phyloP scores from a whole-genome alignment of 2,888 invertebrate species.

The Synergus laeviventris region DNA sequence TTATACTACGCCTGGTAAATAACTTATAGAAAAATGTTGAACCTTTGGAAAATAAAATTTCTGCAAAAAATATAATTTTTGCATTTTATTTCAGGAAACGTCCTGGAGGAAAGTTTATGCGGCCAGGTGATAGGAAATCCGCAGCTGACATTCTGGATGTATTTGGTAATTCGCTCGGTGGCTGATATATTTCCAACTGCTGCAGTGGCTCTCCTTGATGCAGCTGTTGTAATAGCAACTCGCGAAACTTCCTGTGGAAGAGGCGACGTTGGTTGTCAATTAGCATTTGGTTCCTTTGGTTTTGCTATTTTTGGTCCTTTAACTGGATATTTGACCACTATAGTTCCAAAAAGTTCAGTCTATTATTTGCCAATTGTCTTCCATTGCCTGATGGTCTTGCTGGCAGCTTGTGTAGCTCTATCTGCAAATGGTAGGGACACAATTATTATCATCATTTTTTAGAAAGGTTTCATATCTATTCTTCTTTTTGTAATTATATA shows the following conservation, averaged over 20 bases:
- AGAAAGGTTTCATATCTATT: background rate
- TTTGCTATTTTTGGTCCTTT: constrained; percentile 84
- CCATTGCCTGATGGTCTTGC: constrained; percentile 79
- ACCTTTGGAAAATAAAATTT: background rate
- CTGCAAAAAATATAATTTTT: background rate
- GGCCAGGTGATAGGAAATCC: constrained; percentile 81
- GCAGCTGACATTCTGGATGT: constrained; percentile 83
- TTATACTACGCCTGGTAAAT: constrained; percentile 78
- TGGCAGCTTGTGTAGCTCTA: constrained; percentile 71
- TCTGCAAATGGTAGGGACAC: constrained; percentile 70
- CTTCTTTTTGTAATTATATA: background rate
- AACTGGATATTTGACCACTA: constrained; percentile 70
- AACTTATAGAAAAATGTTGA: too few species aligned
- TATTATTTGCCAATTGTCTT: constrained; percentile 79
- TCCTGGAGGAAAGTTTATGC: constrained; percentile 84
- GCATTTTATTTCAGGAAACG: constrained; percentile 76
- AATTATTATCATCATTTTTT: background rate
- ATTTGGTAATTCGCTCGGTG: constrained; percentile 82
- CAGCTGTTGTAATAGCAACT: constrained; percentile 89
- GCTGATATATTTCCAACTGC: constrained; percentile 88
- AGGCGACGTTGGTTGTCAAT: constrained; percentile 87
- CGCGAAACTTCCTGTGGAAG: constrained; percentile 88
- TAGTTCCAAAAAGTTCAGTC: constrained; percentile 57
- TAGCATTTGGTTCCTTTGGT: constrained; percentile 86
- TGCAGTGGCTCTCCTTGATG: constrained; percentile 83